Evolutionary conservation across 2,888 invertebrate genomes (phyloP), one percentile per base, ranked within the genome.

Genomic region (Lasioglossum malachurum): DNA sequence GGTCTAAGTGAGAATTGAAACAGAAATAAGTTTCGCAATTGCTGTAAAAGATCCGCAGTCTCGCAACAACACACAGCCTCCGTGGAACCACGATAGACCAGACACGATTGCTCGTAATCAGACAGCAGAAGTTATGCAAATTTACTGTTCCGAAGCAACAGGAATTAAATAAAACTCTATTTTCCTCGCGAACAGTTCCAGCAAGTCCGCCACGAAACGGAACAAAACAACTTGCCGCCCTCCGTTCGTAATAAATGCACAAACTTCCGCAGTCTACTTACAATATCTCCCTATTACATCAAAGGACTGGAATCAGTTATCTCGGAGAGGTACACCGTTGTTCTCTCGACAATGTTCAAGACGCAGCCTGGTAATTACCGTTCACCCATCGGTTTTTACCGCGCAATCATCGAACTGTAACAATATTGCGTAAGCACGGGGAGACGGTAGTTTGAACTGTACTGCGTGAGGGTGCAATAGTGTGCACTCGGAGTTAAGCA

Each of bases 61-160:
- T 2, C 16, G 16, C 16, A 64, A 64, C 27, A 64, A 64, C 31
- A 4, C 27, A 64, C 27, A 64, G 60, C 2, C 27, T 5, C 16
- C 27, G 2, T 31, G 16, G 16, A 16, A 64, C 27, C 60, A 27
- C 27, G 60, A 16, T 16, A 64, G 60, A 64, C n/a, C 60, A 16
- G n/a, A 12, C 60, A 31, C 27, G 60, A 64, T 64, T 64, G 4
- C 16, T 64, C 27, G 27, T 16, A 64, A 64, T 64, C 27, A 31
- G 60, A 31, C 60, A 27, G 60, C 60, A 27, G 60, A 64, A 64
- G 60, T 64, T 64, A 64, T 64, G 27, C 27, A 64, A 64, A 64
- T 64, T 16, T 16, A 16, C 60, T n/a, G 60, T 64, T 16, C 27
- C 27, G 60, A 12, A 64, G 27, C 60, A 27, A 5, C 27, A 16